Evolutionary conservation across 2,888 invertebrate genomes (phyloP), one percentile per base, ranked within the genome.

Genomic region (Subacronicta megacephala): DNA sequence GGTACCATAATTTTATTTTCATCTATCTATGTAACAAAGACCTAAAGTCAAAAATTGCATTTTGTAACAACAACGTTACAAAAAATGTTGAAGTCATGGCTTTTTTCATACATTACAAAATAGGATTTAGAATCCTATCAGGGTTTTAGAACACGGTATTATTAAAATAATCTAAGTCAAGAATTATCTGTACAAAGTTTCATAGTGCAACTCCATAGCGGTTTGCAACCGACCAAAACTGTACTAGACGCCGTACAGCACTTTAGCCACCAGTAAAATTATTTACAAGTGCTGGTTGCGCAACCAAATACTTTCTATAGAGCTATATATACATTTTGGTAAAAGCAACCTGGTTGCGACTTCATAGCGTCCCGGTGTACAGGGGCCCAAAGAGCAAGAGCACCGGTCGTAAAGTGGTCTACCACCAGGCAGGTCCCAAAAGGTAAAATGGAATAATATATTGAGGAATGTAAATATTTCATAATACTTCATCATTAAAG

Each of bases 391-490:
- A n/a, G n/a, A n/a, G n/a, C n/a, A 26, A 26, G 26, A 26, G 26
- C 9, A 10, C 4, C 3, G 31, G 31, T 31, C 5, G 31, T n/a
- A n/a, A 31, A 12, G 12, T n/a, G n/a, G 1, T 9, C 3, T 1
- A 31, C n/a, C n/a, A 2, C 61, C 55, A 55, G 44, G 35, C 45
- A 61, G 31, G 31, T 31, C 62, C 38, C 52, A 56, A 52, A 66
- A 36, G 15, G 33, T 53, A 52, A 56, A 49, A 45, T 52, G 62
- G 62, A 66, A 66, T 62, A 61, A 55, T 61, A 56, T 41, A 66
- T 52, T n/a, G 45, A 62, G 62, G 65, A 66, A 62, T 66, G 65
- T 62, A 67, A 61, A 66, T 50, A 66, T 62, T 33, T 42, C 29
- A 42, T 49, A 52, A 66, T 56, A 66, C 47, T 56, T 56, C 29